phyloP scores from a whole-genome alignment of 2,797 vertebrate genomes.

The Melanotaenia nigrans region DNA sequence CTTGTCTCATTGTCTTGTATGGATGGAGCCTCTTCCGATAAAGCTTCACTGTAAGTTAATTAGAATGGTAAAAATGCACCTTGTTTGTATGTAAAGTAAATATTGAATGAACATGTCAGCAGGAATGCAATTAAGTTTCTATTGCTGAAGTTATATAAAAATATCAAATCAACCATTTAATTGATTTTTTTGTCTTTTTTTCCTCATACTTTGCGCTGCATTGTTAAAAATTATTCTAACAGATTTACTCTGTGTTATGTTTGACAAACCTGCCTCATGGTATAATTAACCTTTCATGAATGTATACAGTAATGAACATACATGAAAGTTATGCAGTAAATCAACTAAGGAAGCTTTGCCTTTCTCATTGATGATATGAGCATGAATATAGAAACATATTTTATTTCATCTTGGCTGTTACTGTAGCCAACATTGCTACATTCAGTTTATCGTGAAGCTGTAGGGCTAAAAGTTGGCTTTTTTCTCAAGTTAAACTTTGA shows the following conservation, averaged over 20 bases:
- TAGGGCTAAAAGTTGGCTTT: slow-evolving; percentile 7
- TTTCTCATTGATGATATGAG: not conserved
- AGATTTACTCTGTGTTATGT: not conserved
- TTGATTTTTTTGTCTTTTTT: not conserved
- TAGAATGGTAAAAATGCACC: not conserved
- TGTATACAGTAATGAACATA: not conserved
- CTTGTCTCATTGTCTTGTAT: too few relatives aligned
- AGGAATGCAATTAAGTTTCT: not conserved
- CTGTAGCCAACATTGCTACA: not conserved
- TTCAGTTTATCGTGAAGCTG: slow-evolving; percentile 11
- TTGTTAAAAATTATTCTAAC: not conserved
- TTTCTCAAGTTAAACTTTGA: slow-evolving; percentile 14
- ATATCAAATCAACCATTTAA: not conserved
- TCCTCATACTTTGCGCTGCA: not conserved
- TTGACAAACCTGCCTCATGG: not conserved
- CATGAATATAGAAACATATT: not conserved
- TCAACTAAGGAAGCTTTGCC: not conserved
- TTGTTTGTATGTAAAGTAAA: not conserved
- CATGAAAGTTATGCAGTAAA: not conserved
- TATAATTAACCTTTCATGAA: not conserved
- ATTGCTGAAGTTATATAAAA: not conserved
- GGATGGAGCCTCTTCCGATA: too few relatives aligned
- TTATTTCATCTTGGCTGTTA: not conserved
- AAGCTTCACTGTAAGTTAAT: not conserved
- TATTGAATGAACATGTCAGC: not conserved